Percentiles rank a stretch among this genome's conserved stretches.
phyloP scores from a whole-genome alignment of 2,888 invertebrate species.

The Eupithecia centaureata region DNA sequence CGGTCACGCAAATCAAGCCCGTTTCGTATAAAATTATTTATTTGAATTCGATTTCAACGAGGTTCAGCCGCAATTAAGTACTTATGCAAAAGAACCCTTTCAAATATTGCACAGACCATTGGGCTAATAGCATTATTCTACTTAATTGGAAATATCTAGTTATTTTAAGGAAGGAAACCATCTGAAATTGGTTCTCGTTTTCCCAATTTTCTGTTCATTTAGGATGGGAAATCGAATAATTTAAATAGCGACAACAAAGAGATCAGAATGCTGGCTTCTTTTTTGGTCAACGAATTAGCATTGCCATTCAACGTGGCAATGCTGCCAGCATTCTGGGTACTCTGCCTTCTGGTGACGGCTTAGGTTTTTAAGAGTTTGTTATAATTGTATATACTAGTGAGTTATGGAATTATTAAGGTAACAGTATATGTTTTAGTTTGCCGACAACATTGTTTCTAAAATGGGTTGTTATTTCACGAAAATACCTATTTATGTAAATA shows the following conservation, averaged over 20 bases:
- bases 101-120: neutral
- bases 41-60: constrained; percentile 13
- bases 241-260: no score
- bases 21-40: constrained; percentile 18
- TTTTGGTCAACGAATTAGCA: no score
- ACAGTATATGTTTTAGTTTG: no score
- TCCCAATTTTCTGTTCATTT: constrained; percentile 2
- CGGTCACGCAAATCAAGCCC: constrained; percentile 2
- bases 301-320: no score
- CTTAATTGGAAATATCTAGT: constrained; percentile 12
- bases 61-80: constrained; percentile 9
- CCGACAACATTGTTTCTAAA: no score
- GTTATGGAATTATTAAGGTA: no score
- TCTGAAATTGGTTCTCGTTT: constrained; percentile 8
- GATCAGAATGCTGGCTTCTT: no score
- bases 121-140: neutral
- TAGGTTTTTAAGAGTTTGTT: no score
- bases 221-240: neutral
- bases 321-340: no score
- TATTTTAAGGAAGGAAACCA: constrained; percentile 8
- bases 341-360: no score
- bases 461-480: neutral
- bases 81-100: constrained; percentile 9
- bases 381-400: no score
- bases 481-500: neutral